Percentiles rank a stretch among this genome's conserved stretches.
phyloP scores from a whole-genome alignment of 2,888 invertebrate species.

The Myathropa florea region DNA sequence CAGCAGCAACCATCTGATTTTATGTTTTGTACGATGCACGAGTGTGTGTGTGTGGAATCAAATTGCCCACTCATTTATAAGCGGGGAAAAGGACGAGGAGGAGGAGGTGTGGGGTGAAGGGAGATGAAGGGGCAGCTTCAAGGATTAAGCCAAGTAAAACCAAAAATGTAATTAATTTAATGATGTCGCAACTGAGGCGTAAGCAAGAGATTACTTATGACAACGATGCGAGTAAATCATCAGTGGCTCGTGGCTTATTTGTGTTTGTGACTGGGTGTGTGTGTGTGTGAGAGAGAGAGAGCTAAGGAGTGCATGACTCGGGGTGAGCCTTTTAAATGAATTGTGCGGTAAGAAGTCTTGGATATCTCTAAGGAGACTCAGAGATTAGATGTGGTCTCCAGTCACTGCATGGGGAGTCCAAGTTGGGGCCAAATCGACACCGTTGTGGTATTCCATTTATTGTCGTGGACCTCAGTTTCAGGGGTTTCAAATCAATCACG shows the following conservation, averaged over 20 bases:
- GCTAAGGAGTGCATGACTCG: no score
- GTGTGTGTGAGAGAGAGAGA: background rate
- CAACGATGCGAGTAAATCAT: slow-evolving; percentile 46
- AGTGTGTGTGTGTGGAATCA: slow-evolving; percentile 23
- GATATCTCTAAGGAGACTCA: no score
- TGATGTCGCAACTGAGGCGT: slow-evolving; percentile 65
- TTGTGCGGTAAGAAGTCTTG: no score
- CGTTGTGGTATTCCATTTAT: no score
- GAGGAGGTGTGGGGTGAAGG: no score
- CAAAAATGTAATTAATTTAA: slow-evolving; percentile 66
- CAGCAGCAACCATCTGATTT: slow-evolving; percentile 50
- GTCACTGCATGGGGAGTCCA: no score
- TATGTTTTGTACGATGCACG: background rate
- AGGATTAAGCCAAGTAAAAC: slow-evolving; percentile 57
- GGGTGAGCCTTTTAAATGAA: no score
- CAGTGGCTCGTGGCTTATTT: background rate
- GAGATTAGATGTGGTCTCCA: no score
- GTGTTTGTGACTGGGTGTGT: background rate
- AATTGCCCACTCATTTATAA: slow-evolving; percentile 65
- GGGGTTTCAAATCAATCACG: no score
- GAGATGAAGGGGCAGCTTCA: no score
- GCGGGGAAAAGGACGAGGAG: background rate
- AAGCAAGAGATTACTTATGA: slow-evolving; percentile 61
- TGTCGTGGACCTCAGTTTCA: no score
- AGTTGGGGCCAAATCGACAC: no score